These are phyloP conservation scores for Meandrusa payeni DNA, from an alignment of 2,888 invertebrate genomes.

Conservation along the genomic window DNA sequence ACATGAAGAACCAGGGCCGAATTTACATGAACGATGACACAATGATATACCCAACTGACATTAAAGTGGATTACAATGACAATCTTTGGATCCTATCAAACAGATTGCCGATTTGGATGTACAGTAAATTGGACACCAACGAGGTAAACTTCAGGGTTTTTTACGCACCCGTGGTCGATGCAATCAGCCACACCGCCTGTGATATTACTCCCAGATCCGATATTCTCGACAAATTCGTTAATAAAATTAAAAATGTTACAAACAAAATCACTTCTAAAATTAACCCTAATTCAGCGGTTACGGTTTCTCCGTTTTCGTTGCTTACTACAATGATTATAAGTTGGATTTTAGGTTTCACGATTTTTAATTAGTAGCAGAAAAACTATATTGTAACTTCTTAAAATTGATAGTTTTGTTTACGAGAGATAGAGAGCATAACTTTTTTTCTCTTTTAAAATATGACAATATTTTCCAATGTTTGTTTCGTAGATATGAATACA, in stretches of 20 bases:
- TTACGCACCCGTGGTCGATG: conserved; percentile 84
- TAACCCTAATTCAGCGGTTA: conserved; percentile 42
- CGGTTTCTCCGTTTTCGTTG: conserved; percentile 39
- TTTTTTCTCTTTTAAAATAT: too few species aligned
- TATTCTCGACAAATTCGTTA: conserved; percentile 75
- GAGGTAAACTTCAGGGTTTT: conserved; percentile 87
- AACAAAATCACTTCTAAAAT: conserved; percentile 50
- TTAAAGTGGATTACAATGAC: conserved; percentile 87
- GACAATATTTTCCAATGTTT: too few species aligned
- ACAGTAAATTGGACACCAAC: conserved; percentile 79
- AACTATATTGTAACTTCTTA: too few species aligned
- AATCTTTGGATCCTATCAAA: conserved; percentile 89
- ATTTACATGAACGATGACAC: conserved; percentile 86
- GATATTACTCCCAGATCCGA: conserved; percentile 81
- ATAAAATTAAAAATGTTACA: conserved; percentile 71
- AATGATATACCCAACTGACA: conserved; percentile 89
- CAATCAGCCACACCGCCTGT: conserved; percentile 87
- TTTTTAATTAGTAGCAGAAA: conserved; percentile 12
- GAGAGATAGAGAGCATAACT: too few species aligned
- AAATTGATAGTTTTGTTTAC: too few species aligned
- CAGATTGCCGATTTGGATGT: conserved; percentile 86
- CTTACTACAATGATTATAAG: conserved; percentile 32
- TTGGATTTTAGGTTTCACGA: conserved; percentile 16
- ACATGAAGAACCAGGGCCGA: conserved; percentile 85
- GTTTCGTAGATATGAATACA: too few species aligned